These are phyloP conservation scores for Drosophila nr. perissopoda DNA, from an alignment of 2,888 invertebrate species.

Conservation along the genomic window DNA sequence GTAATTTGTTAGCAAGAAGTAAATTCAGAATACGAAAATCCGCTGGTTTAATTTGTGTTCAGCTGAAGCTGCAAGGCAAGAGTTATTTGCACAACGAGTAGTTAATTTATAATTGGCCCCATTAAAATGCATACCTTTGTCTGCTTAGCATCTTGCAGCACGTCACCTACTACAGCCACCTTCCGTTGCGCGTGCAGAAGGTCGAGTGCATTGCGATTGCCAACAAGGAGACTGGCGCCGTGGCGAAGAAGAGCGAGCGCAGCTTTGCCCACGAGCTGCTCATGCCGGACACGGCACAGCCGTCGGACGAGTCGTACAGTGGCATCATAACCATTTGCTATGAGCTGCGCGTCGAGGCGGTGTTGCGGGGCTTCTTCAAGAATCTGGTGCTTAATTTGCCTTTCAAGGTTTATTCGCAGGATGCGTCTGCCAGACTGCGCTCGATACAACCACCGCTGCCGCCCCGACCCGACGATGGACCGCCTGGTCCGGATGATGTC, in stretches of 20 bases:
- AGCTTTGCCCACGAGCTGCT: constrained; percentile 84
- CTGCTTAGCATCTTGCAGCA: constrained; percentile 71
- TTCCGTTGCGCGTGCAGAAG: constrained; percentile 80
- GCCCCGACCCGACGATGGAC: constrained; percentile 63
- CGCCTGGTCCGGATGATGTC: constrained; percentile 47
- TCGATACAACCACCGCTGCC: constrained; percentile 62
- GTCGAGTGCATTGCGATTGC: constrained; percentile 81
- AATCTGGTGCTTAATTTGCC: constrained; percentile 82
- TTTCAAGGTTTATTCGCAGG: constrained; percentile 81
- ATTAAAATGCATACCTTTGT: background rate
- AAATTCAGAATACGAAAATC: background rate
- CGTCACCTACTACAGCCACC: constrained; percentile 81
- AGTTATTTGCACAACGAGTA: background rate
- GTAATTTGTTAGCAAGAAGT: background rate
- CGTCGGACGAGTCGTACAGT: constrained; percentile 77
- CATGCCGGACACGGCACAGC: constrained; percentile 83
- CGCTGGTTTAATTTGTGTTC: background rate
- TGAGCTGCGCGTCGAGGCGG: constrained; percentile 83
- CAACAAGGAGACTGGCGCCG: constrained; percentile 84
- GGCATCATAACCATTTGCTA: constrained; percentile 82
- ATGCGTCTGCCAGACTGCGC: constrained; percentile 46
- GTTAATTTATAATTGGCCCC: background rate
- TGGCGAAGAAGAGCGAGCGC: constrained; percentile 83
- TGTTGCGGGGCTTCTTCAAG: constrained; percentile 84
- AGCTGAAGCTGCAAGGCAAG: background rate